Conservation (phyloP, 2,113 vertebrate species). For the Mus pahari region DNA sequence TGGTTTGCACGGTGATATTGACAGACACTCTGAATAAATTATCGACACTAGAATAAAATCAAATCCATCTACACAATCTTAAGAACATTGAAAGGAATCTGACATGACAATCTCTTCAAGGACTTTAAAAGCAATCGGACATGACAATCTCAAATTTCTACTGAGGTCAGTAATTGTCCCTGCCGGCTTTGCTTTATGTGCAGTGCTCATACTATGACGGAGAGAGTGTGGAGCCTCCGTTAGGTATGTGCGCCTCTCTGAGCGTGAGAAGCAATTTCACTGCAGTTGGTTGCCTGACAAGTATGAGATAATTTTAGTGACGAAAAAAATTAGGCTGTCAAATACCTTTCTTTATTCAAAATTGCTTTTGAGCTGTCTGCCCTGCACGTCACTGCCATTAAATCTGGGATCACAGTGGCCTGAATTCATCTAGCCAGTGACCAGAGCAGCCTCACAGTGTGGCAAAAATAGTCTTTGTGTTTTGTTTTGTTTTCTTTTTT, state of each 20-base stretch:
- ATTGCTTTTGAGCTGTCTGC: not conserved
- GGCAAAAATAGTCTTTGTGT: not conserved
- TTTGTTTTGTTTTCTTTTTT: too few species aligned
- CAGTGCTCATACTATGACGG: not conserved
- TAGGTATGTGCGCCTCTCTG: not conserved
- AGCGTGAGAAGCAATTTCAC: not conserved
- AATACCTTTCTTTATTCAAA: not conserved
- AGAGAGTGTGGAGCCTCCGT: not conserved
- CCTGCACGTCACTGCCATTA: not conserved
- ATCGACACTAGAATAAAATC: not conserved
- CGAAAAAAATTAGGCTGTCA: not conserved
- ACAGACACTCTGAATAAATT: not conserved
- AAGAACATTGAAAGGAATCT: slow-evolving; percentile 5
- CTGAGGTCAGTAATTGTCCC: not conserved
- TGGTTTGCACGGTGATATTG: not conserved
- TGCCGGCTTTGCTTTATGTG: not conserved
- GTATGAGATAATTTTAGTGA: not conserved
- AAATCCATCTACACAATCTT: not conserved
- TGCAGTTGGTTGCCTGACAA: not conserved
- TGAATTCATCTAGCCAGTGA: slow-evolving; percentile 10
- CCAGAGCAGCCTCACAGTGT: not conserved
- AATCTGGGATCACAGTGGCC: not conserved
- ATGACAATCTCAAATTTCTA: not conserved
- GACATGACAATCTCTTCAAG: not conserved
- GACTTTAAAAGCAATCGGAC: slow-evolving; percentile 16